Evolutionary conservation across 2,113 vertebrate genomes (phyloP).

Genomic region (Sphyrna mokarran): DNA sequence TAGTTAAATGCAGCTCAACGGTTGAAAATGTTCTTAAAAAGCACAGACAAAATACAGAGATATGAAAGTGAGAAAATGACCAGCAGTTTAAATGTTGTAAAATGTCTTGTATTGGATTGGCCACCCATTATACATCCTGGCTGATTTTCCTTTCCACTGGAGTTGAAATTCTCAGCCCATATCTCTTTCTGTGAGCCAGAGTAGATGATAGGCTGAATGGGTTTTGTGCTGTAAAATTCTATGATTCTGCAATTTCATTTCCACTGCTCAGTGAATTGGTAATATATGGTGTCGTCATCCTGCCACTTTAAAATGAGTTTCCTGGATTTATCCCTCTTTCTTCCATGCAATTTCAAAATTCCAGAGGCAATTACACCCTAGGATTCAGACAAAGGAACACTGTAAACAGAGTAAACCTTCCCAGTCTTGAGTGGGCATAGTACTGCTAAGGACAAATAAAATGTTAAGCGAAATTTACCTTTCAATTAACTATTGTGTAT

Average conservation of each 20-base stretch:
- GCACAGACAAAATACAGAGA: neutral
- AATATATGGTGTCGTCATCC: neutral
- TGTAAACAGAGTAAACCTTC: neutral
- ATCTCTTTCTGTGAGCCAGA: neutral
- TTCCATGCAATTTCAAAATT: slow-evolving; percentile 24
- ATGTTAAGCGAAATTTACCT: neutral
- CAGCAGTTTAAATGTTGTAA: neutral
- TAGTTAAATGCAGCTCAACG: neutral
- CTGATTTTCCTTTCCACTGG: neutral
- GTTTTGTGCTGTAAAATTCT: neutral
- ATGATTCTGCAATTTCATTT: slow-evolving; percentile 8
- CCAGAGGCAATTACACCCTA: slow-evolving; percentile 14
- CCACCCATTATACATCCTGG: neutral
- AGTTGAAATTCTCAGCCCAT: neutral
- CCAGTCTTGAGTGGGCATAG: neutral
- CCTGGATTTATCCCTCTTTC: slow-evolving; percentile 21
- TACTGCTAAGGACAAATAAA: neutral
- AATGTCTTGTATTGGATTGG: neutral
- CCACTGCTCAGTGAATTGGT: slow-evolving; percentile 29
- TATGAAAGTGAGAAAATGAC: neutral
- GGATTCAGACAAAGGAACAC: neutral
- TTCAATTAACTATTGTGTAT: neutral
- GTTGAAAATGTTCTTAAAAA: neutral
- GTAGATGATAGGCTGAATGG: neutral
- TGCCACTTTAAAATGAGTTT: slow-evolving; percentile 22